These are phyloP conservation scores for Macrosteles quadrilineatus DNA, from an alignment of 1,140 invertebrate species.

Conservation along the genomic window DNA sequence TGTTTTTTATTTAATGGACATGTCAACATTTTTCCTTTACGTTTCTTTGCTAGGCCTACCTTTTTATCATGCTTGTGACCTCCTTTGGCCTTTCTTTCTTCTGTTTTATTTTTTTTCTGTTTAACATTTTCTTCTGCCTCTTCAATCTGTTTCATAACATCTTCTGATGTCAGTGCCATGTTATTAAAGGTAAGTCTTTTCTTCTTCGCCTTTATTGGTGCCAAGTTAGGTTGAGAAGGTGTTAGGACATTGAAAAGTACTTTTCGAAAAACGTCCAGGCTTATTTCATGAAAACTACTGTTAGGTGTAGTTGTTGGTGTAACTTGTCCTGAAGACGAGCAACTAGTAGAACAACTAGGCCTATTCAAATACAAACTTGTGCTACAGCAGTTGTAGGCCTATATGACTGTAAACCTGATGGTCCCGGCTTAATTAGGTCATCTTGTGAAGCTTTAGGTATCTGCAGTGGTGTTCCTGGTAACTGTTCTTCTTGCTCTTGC, in stretches of 20 bases:
- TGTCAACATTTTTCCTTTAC: neutral
- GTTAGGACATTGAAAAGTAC: neutral
- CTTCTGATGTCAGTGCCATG: neutral
- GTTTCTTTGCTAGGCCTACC: neutral
- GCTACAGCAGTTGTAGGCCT: neutral
- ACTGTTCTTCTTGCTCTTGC: neutral
- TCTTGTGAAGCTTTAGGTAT: neutral
- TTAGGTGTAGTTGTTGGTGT: too few relatives aligned
- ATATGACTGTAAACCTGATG: neutral
- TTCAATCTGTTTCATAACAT: slow-evolving; percentile 2
- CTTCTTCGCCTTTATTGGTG: neutral
- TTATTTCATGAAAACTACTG: slow-evolving; percentile 2
- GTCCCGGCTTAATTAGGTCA: neutral
- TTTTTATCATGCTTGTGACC: neutral
- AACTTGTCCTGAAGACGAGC: too few relatives aligned
- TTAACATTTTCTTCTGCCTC: neutral
- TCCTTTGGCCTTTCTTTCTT: neutral
- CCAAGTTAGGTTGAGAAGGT: neutral
- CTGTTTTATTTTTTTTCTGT: neutral
- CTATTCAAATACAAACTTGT: too few relatives aligned
- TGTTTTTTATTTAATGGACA: neutral
- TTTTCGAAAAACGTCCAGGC: slow-evolving; percentile 1
- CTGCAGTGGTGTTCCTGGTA: neutral
- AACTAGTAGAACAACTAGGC: too few relatives aligned
- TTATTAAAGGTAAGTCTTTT: neutral